Conservation (phyloP, 37 sponge, comb jelly and placozoan genomes). For the Ianthella basta region DNA sequence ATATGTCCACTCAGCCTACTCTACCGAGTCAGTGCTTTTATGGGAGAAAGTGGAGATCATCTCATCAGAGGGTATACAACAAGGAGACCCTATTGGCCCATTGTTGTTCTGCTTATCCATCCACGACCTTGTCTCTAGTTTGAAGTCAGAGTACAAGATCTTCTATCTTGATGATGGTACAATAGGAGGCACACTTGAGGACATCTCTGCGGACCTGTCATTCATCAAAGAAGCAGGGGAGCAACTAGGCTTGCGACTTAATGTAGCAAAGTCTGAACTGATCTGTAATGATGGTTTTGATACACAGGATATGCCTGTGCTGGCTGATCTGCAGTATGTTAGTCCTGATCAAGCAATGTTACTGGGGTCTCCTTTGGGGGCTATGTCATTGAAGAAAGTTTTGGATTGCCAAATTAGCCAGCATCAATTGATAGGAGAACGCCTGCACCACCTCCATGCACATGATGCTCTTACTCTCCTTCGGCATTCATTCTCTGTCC, state of each 20-base stretch:
- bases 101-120: background rate
- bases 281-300: constrained; percentile 13
- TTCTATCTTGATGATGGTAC: constrained; percentile 39
- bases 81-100: constrained; percentile 12
- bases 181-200: constrained; percentile 37
- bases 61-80: background rate
- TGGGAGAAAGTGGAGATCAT: background rate
- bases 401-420: background rate
- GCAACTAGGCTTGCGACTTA: constrained; percentile 37
- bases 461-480: constrained; percentile 52
- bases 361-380: constrained; percentile 35
- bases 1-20: too few relatives aligned
- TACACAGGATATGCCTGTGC: constrained; percentile 3
- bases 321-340: background rate
- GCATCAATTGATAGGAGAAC: background rate
- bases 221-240: background rate
- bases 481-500: constrained; percentile 46
- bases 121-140: background rate
- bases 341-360: constrained; percentile 15
- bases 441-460: constrained; percentile 24
- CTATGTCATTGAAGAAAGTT: background rate
- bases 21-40: background rate
- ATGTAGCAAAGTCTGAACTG: constrained; percentile 36
- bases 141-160: constrained; percentile 40
- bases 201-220: constrained; percentile 15